These are phyloP conservation scores for Mycteria americana DNA, from an alignment of 2,797 vertebrate species.

Conservation along the genomic window DNA sequence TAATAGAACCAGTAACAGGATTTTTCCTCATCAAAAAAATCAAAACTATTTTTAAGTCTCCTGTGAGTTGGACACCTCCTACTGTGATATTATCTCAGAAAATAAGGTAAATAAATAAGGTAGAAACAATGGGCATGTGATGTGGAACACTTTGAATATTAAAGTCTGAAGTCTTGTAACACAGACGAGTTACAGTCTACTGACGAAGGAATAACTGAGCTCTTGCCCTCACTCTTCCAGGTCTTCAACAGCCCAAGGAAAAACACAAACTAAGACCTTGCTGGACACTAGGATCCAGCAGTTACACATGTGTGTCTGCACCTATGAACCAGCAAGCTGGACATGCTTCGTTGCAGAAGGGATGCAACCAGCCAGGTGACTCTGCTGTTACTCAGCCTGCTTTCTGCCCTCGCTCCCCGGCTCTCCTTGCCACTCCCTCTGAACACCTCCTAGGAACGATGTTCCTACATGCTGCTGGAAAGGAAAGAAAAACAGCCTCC, in stretches of 20 bases:
- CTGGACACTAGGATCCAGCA: background rate
- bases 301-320: background rate
- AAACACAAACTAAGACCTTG: background rate
- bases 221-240: background rate
- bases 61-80: background rate
- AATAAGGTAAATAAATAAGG: background rate
- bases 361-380: background rate
- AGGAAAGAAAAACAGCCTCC: background rate
- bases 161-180: background rate
- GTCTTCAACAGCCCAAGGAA: background rate
- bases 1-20: background rate
- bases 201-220: background rate
- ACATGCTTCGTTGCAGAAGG: background rate
- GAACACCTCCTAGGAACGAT: constrained; percentile 29
- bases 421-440: constrained; percentile 55
- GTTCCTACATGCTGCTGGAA: constrained; percentile 51
- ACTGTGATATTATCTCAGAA: background rate
- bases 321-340: background rate
- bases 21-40: background rate
- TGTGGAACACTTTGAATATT: background rate
- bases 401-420: background rate
- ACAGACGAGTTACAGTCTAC: background rate
- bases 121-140: background rate
- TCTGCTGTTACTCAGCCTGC: constrained; percentile 49
- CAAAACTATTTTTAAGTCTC: background rate